Evolutionary conservation across 2,888 invertebrate genomes (phyloP), one percentile per base, ranked within the genome.

Genomic region (Boloria selene): DNA sequence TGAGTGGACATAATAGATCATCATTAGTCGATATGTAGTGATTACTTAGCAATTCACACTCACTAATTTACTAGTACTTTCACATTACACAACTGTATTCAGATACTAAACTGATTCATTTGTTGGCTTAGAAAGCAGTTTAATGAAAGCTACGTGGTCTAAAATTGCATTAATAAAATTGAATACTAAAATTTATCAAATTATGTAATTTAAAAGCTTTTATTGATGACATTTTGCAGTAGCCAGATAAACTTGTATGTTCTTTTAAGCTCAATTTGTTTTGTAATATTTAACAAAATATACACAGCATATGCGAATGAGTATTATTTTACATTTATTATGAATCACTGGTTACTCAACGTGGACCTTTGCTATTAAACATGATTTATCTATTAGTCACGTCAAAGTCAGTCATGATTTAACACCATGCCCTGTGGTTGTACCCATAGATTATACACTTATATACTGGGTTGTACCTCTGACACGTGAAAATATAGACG

Each of bases 71-170:
- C 45, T 6, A 45, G 56, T 56, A 56, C 71, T 73, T 71, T 70
- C 70, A 70, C 69, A 47, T 72, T 73, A 67, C 67, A 60, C 62
- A 71, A 70, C 58, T 60, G 47, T 50, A 64, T 64, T 62, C 55
- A 68, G 62, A 67, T 61, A 64, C 61, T 64, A 61, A 69, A 68
- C 61, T 66, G 61, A 70, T 70, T 66, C 68, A 59, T 62, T 60
- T 61, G 63, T 69, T 61, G 61, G 38, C 64, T 66, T 69, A 72
- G 73, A 74, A 73, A 74, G 74, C 65, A 61, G 22, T 64, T 47
- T 53, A 50, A 64, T 52, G 31, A 44, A 26, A 42, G 22, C 45
- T 49, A 26, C 62, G 52, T 51, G 17, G 17, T 65, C 2, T 31
- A 54, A 60, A 51, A 14, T 17, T 22, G 2, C 31, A 31, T 60